Evolutionary conservation across 2,888 invertebrate species (phyloP).

Genomic region (Zaprionus lineosus): DNA sequence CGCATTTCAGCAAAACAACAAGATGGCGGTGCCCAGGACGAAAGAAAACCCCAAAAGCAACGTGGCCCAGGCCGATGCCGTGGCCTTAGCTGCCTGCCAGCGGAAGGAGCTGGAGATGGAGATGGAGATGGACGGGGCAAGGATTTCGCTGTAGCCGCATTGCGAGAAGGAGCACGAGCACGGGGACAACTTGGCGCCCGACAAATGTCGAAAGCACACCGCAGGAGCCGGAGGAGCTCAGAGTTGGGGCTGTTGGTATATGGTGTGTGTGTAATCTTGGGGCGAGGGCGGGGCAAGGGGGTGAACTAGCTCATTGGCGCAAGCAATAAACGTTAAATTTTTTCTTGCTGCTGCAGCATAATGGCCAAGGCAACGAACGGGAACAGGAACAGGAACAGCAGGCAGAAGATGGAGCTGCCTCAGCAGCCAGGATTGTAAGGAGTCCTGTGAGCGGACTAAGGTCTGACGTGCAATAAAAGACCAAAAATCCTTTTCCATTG

Average conservation of each 20-base stretch:
- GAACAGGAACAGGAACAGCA: slow-evolving; percentile 42
- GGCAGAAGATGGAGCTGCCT: slow-evolving; percentile 14
- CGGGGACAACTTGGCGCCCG: slow-evolving; percentile 69
- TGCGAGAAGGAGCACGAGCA: slow-evolving; percentile 15
- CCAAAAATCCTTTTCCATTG: slow-evolving; percentile 78
- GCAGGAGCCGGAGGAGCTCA: slow-evolving; percentile 32
- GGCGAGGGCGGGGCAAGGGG: slow-evolving; percentile 16
- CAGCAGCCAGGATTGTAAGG: slow-evolving; percentile 21
- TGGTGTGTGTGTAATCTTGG: too few relatives aligned
- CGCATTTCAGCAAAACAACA: slow-evolving; percentile 79
- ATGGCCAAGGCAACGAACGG: slow-evolving; percentile 60
- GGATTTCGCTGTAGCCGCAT: slow-evolving; percentile 49
- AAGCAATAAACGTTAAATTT: slow-evolving; percentile 79
- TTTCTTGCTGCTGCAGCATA: slow-evolving; percentile 71
- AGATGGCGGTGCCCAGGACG: slow-evolving; percentile 70
- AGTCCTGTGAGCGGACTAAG: slow-evolving; percentile 60
- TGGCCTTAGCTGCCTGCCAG: too few relatives aligned
- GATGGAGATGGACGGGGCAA: slow-evolving; percentile 4
- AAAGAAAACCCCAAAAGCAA: slow-evolving; percentile 65
- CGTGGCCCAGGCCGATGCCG: not conserved
- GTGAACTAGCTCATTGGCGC: slow-evolving; percentile 75
- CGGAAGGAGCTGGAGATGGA: slow-evolving; percentile 13
- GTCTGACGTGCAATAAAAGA: slow-evolving; percentile 78
- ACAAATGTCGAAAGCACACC: slow-evolving; percentile 64
- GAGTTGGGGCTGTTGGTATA: too few relatives aligned